Conservation (phyloP, 2,113 vertebrate species). For the Physeter macrocephalus region DNA sequence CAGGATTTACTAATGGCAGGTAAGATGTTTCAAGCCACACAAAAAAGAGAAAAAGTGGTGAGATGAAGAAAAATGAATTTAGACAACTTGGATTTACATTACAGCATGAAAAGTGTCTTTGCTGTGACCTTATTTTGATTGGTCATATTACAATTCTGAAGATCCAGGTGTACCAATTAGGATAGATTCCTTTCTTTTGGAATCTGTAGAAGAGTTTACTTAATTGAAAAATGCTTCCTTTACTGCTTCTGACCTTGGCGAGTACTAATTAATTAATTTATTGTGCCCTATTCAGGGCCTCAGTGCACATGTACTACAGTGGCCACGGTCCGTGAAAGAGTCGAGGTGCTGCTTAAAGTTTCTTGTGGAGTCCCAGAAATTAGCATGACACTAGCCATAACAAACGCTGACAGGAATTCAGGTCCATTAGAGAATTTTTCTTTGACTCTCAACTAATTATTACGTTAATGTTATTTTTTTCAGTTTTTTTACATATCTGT, state of each 20-base stretch:
- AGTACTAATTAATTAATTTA: not conserved
- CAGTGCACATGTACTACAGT: not conserved
- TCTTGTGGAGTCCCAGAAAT: not conserved
- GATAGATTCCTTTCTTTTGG: not conserved
- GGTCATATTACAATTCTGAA: not conserved
- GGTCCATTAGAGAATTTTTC: not conserved
- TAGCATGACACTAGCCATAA: not conserved
- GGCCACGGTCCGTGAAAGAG: not conserved
- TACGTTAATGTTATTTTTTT: not conserved
- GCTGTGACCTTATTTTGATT: not conserved
- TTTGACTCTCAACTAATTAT: not conserved
- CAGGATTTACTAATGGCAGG: not conserved
- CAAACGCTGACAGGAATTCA: not conserved
- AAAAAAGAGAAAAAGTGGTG: not conserved
- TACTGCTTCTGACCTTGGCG: not conserved
- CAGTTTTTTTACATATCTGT: not conserved
- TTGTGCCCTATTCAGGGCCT: not conserved
- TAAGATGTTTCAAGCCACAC: not conserved
- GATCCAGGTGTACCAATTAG: not conserved
- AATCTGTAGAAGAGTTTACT: not conserved
- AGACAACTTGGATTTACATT: not conserved
- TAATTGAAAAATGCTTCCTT: not conserved
- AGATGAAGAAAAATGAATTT: not conserved
- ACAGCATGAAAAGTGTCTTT: not conserved
- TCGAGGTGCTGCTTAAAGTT: not conserved